Evolutionary conservation across 2,888 invertebrate species (phyloP), one percentile per base, ranked within the genome.

Genomic region (Ophion slaviceki): DNA sequence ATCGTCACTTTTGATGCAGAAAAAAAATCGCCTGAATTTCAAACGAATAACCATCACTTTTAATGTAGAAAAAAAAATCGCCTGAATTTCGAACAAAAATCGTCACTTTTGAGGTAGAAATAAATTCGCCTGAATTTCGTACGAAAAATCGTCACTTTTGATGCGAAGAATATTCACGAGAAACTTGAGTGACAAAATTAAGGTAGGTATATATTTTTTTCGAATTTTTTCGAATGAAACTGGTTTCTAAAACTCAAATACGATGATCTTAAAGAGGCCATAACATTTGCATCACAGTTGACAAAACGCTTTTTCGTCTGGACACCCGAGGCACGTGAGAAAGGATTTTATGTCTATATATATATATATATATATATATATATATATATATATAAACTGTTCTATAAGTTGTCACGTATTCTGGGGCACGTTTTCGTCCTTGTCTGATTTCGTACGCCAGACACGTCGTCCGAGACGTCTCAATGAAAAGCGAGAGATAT

Each of bases 331-430:
- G 71, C 75, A 68, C 76, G 82, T 61, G 77, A 79, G 72, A 67
- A 66, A 71, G 75, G 45, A 57, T 45, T 53, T 17, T 53, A 53
- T 1, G 14, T 5, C 53, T 5, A 66, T 0, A n/a, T 76, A 66
- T 59, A 47, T 36, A 72, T 67, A 64, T 57, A n/a, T 70, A 47
- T 70, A 40, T 59, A 59, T 77, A 45, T 59, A 78, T n/a, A n/a
- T n/a, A n/a, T n/a, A n/a, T 66, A 57, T 24, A 78, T 68, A 11
- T 70, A 53, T 62, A 14, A 2, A 20, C 64, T 66, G 64, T 77
- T 62, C 80, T 78, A 80, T 80, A 64, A 85, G 78, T 87, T 85
- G 86, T 87, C 88, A 87, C 88, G 88, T 88, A 88, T 88, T 88
- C 85, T 85, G 84, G 87, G 87, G 76, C 87, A 88, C 83, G 86